These are phyloP conservation scores for Scrobipalpa costella DNA, from an alignment of 2,888 invertebrate species.

Conservation along the genomic window DNA sequence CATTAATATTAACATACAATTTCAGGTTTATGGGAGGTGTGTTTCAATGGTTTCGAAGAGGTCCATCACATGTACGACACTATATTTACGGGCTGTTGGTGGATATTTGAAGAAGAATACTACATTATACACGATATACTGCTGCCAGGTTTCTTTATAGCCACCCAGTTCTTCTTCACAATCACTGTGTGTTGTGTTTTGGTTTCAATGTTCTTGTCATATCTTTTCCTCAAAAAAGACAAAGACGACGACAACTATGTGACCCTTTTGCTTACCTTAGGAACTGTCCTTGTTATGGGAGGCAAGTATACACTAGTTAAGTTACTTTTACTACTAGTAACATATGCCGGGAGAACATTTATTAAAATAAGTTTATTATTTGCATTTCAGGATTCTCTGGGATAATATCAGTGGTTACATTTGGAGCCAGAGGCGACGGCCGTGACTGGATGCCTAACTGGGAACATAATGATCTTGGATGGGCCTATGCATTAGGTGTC, in stretches of 20 bases:
- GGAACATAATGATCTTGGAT: conserved; percentile 96
- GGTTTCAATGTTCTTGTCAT: conserved; percentile 87
- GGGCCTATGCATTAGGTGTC: conserved; percentile 94
- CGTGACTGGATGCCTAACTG: conserved; percentile 98
- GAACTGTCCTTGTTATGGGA: conserved; percentile 86
- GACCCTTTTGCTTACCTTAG: conserved; percentile 86
- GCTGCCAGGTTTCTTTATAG: conserved; percentile 94
- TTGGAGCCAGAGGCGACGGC: conserved; percentile 94
- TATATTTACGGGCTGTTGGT: conserved; percentile 94
- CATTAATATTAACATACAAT: conserved; percentile 24
- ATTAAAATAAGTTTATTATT: neutral
- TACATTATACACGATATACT: conserved; percentile 95
- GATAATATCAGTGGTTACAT: conserved; percentile 91
- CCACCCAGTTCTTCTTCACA: conserved; percentile 96
- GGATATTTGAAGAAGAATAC: conserved; percentile 98
- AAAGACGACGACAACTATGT: conserved; percentile 89
- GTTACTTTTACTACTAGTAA: too few relatives aligned
- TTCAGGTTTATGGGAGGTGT: conserved; percentile 96
- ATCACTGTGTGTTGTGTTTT: conserved; percentile 91
- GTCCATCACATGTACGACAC: conserved; percentile 92
- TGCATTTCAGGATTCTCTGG: conserved; percentile 86
- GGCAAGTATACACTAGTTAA: conserved; percentile 58
- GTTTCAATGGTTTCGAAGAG: conserved; percentile 94
- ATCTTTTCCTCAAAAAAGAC: conserved; percentile 87
- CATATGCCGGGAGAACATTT: neutral